Evolutionary conservation across 2,797 vertebrate genomes (phyloP), one percentile per base, ranked within the genome.

Genomic region (Babyrousa celebensis): DNA sequence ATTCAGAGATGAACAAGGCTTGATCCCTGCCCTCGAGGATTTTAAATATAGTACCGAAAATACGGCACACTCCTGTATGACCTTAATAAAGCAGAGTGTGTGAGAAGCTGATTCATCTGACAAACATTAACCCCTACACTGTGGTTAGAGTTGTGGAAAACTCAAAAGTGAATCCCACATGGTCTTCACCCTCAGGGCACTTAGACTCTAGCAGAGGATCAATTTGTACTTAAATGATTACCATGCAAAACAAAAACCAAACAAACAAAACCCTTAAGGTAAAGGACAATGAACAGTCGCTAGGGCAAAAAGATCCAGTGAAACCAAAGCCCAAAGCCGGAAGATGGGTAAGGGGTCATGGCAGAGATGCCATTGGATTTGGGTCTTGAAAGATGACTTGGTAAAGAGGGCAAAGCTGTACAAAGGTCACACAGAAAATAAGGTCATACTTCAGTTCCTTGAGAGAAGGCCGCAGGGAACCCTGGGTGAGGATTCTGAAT

Each of bases 1-100:
- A 91, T 89, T 91, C 83, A 89, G 32, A 94, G 91, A 94, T 86
- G 92, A 97, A 74, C 52, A 90, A 95, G 68, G 43, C 63, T 91
- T 94, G 93, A 75, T 75, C 95, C 78, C 23, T 96, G 85, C 93
- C 85, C 75, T 84, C 0, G 0, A 89, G 93, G 85, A 93, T 71
- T 95, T 78, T 78, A 71, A 93, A 70, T 82, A 96, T 18, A 89
- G 83, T 70, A 78, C 70, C 85, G 74, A 83, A 90, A 95, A 95
- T 29, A 84, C 29, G 94, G 40, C 23, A 56, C 3, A 7, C 75
- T 95, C 40, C 6, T 32, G 52, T 63, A n/a, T 70, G 85, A 94
- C 91, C 80, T 93, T 95, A 88, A 78, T 79, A 80, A 96, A 96
- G 72, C 84, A 92, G 17, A 83, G 16, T 82, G 63, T 94, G 70